Base-by-base conservation (phyloP, 2,888 invertebrate genomes). In the Amphipyra tragopoginis region DNA sequence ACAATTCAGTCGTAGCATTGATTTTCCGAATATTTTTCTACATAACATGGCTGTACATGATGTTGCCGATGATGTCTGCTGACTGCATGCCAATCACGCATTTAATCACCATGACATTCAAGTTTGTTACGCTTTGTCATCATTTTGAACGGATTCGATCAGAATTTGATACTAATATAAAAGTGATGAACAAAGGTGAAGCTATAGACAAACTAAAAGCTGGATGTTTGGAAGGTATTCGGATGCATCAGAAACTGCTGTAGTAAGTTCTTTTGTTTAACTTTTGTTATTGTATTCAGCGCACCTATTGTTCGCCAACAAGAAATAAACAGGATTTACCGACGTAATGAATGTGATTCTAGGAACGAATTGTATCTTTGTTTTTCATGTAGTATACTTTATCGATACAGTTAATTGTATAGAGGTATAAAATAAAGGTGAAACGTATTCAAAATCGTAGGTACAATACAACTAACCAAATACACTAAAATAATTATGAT, bases 41-140 rank as follows among this genome's bases (percentile, higher is more conserved):
- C 69, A 56, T 87, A 8, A 92, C 90, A 2, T 93, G 92, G 93
- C 50, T 92, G 38, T 92, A 92, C 60, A 91, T 93, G 93, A 93
- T 93, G 93, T 77, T 93, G 2, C 93, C 93, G 0, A 93, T 93
- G 93, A 91, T 93, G 88, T 88, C 91, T 1, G 88, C 90, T 0
- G 93, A 93, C 77, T 92, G 92, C 63, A 83, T 93, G 89, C 92
- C 93, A 0, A 93, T 93, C 59, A 83, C 88, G 6, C 92, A 93
- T 70, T 86, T 93, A 33, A 90, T 93, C 26, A 79, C 79, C 5
- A 82, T 93, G 79, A 79, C 90, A 1, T 87, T 84, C 54, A 93
- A 93, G 74, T 93, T 93, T 75, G 79, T 88, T n/a, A 91, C 91
- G 2, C 74, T 93, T 1, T 82, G 91, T 42, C 82, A 84, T 51